phyloP scores from a whole-genome alignment of 92 coral and sea anemone genomes.

The Ricordea florida region DNA sequence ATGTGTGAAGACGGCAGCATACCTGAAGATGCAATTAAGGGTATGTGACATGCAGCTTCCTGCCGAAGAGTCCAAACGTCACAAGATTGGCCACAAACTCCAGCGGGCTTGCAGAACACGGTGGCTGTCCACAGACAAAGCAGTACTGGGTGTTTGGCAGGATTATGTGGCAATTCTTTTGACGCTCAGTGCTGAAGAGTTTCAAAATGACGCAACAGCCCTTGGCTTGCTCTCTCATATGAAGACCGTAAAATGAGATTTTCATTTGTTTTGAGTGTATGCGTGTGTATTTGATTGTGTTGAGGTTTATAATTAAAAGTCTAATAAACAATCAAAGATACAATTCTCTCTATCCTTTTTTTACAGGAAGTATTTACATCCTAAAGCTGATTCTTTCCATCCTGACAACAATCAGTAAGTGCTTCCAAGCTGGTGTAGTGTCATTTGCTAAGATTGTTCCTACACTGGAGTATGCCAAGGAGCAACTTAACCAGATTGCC shows the following conservation, averaged over 20 bases:
- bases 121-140: no score
- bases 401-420: constrained; percentile 27
- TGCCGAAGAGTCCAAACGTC: neutral
- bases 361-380: constrained; percentile 14
- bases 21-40: neutral
- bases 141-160: no score
- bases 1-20: neutral
- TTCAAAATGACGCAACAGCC: neutral
- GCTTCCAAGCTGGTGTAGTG: constrained; percentile 37
- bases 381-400: constrained; percentile 12
- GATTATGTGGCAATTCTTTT: neutral
- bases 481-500: constrained; percentile 5
- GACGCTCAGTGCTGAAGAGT: neutral
- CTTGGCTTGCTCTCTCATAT: neutral
- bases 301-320: constrained; percentile 3
- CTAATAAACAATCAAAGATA: neutral
- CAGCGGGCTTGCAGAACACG: no score
- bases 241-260: neutral
- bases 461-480: constrained; percentile 22
- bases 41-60: neutral
- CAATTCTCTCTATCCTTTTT: neutral
- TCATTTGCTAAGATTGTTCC: constrained; percentile 29
- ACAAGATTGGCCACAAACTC: constrained; percentile 6
- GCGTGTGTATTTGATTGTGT: neutral
- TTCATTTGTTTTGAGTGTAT: neutral